phyloP scores from a whole-genome alignment of 2,113 vertebrate genomes.

The Lethenteron reissneri region DNA sequence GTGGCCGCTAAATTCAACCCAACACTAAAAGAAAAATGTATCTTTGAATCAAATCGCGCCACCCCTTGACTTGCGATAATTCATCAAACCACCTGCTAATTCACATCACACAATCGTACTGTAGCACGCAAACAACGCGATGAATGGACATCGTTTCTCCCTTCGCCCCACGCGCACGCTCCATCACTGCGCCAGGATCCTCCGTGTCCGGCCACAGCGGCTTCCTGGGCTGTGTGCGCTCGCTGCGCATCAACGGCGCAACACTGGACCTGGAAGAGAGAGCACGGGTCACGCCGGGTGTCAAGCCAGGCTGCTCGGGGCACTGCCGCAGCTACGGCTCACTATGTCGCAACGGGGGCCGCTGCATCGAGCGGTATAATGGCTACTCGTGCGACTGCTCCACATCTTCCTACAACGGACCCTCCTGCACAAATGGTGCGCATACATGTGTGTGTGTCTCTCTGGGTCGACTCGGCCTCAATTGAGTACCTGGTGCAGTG shows the following conservation, averaged over 20 bases:
- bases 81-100: too few relatives aligned
- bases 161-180: too few relatives aligned
- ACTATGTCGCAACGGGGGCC: conserved; percentile 64
- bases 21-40: too few relatives aligned
- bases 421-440: conserved; percentile 75
- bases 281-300: conserved; percentile 53
- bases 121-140: too few relatives aligned
- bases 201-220: conserved; percentile 57
- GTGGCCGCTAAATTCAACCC: too few relatives aligned
- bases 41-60: too few relatives aligned
- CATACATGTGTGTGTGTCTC: neutral
- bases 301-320: conserved; percentile 68
- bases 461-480: too few relatives aligned
- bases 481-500: too few relatives aligned
- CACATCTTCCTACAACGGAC: conserved; percentile 64
- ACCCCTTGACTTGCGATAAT: too few relatives aligned
- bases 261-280: conserved; percentile 71
- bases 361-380: conserved; percentile 71
- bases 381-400: conserved; percentile 80
- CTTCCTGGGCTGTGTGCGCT: conserved; percentile 72
- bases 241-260: conserved; percentile 61
- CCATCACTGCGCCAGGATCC: conserved; percentile 27
- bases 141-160: too few relatives aligned
- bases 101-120: too few relatives aligned
- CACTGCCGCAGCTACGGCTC: conserved; percentile 49